phyloP scores from a whole-genome alignment of 2,888 invertebrate genomes.

The Tuta absoluta region DNA sequence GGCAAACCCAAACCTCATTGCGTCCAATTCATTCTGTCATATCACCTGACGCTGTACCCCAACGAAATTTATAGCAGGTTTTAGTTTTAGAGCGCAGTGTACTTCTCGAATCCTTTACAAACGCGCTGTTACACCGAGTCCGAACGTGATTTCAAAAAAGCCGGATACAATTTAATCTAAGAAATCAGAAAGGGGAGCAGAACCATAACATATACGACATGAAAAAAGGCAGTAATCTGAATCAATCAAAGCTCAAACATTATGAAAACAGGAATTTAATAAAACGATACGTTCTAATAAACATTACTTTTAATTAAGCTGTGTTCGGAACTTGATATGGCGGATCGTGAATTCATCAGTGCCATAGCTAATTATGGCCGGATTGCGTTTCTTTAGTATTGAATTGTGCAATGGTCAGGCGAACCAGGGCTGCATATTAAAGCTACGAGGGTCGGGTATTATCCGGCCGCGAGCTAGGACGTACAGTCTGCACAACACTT shows the following conservation, averaged over 20 bases:
- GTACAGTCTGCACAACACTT: constrained; percentile 52
- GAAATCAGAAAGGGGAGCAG: not conserved
- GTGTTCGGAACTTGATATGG: constrained; percentile 56
- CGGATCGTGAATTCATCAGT: constrained; percentile 67
- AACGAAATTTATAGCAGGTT: not conserved
- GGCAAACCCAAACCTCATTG: not conserved
- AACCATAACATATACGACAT: constrained; percentile 1
- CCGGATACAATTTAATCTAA: not conserved
- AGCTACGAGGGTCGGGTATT: constrained; percentile 74
- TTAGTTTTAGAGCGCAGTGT: not conserved
- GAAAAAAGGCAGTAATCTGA: not conserved
- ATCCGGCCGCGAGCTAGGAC: constrained; percentile 64
- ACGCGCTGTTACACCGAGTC: too few relatives aligned
- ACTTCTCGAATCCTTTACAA: too few relatives aligned
- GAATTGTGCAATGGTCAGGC: constrained; percentile 65
- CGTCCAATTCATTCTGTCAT: not conserved
- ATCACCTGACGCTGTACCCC: not conserved
- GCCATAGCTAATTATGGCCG: constrained; percentile 72
- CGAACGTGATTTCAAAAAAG: not conserved
- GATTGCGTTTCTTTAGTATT: constrained; percentile 72
- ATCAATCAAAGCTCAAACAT: not conserved
- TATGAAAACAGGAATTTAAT: constrained; percentile 34
- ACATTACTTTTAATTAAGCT: constrained; percentile 63
- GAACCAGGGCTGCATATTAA: constrained; percentile 64
- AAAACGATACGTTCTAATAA: constrained; percentile 48